Base-by-base conservation (phyloP, 2,113 vertebrate genomes). In the Mesembrinibis cayennensis region DNA sequence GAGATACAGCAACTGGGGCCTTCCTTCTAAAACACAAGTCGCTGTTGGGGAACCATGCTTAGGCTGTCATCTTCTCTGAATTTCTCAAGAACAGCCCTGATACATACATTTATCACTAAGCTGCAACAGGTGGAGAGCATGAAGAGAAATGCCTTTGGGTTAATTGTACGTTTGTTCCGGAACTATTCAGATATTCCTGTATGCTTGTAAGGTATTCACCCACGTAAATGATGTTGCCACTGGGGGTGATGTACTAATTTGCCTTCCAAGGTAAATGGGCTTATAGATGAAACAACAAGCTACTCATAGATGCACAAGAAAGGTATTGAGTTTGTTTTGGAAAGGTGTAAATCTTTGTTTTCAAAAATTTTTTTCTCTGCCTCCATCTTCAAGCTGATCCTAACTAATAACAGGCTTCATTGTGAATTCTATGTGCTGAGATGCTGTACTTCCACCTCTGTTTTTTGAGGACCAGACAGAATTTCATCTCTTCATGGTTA, bases 401-500 rank as follows among this genome's bases (percentile, higher is more conserved):
- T 83, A 40, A 22, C 58, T 71, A 67, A 38, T 71, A 77, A n/a
- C 12, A 83, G 59, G 45, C 53, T 92, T 86, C 53, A 2, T 3
- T 80, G 85, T 65, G 82, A 34, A 56, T 71, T 89, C 82, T 76
- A 44, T 44, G 44, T 82, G 52, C 84, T 71, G 69, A 91, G 81
- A 49, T 65, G 42, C 44, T 95, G 78, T 62, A 49, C 91, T 70
- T 89, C 82, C n/a, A 84, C 92, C 87, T 88, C 61, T 69, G 36
- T 25, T 95, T 94, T 85, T 82, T 69, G 69, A 91, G 87, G 73
- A 85, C 53, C 65, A 93, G 73, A 65, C 66, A 91, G 83, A 93
- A 93, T 95, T 95, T 94, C 44, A 72, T 94, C 83, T 91, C 69
- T 85, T 94, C 78, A 22, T 82, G 58, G 77, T 71, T 44, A 59